A percentile compares a stretch with the other conserved stretches of the same genome.
Evolutionary conservation across 2,888 invertebrate genomes (phyloP).

Genomic region (Epinotia ramella): DNA sequence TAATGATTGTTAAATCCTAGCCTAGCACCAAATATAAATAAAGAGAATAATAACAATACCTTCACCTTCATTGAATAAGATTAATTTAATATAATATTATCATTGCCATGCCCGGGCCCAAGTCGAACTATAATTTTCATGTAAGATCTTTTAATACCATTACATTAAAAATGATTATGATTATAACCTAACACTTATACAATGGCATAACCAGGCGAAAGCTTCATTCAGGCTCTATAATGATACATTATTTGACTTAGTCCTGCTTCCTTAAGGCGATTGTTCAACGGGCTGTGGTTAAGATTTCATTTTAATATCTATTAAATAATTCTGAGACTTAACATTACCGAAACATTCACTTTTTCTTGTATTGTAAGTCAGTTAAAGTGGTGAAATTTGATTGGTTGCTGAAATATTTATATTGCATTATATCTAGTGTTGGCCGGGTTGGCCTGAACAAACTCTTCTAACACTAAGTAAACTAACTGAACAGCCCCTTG

Average conservation of each 20-base stretch:
- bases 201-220: conserved; percentile 9
- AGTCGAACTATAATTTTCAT: no score
- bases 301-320: not conserved
- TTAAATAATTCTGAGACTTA: not conserved
- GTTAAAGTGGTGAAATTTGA: conserved; percentile 54
- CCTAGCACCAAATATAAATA: no score
- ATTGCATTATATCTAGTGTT: conserved; percentile 74
- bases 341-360: not conserved
- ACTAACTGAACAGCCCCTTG: conserved; percentile 69
- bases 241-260: conserved; percentile 10
- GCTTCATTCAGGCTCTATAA: conserved; percentile 3
- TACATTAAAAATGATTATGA: conserved; percentile 60
- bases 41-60: no score
- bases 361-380: not conserved
- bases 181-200: conserved; percentile 6
- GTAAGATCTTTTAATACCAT: conserved; percentile 20
- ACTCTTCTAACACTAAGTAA: conserved; percentile 76
- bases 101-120: no score
- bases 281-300: not conserved
- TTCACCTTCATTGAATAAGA: no score
- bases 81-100: no score
- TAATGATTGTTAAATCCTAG: no score
- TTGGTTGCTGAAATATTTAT: conserved; percentile 72
- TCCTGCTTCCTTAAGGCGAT: not conserved
- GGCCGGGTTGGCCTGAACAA: conserved; percentile 69